Base-by-base conservation (phyloP, 2,797 vertebrate species). In the Bothrops alternatus region DNA sequence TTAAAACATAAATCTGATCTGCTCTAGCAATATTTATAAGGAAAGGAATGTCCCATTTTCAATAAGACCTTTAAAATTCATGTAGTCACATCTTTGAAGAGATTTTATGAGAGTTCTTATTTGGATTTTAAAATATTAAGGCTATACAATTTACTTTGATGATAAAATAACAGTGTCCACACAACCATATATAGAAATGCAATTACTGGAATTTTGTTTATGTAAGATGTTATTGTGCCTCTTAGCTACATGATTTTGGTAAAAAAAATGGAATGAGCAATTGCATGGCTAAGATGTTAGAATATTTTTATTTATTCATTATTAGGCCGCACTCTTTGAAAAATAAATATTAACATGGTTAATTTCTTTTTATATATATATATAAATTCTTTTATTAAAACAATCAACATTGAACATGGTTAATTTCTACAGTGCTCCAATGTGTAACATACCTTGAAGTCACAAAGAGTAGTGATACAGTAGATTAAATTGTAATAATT, bases 1-100 rank as follows among this genome's bases (percentile, higher is more conserved):
- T 94, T 93, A 92, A 91, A 94, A 95, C 69, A 92, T 96, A 92
- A 88, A 94, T 94, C 91, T 78, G 94, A 90, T 69, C 63, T 93
- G 42, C 86, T 95, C 89, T 91, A 90, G 37, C 90, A 90, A 90
- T 55, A 89, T 93, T 57, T 4, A 1, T 8, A 63, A 63, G 7
- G 47, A 87, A 85, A 91, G 11, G 0, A 61, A 86, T 55, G 82
- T 56, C 86, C 63, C 25, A 78, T 55, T 58, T 92, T 50, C 63
- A 73, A 32, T 58, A 20, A 78, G 32, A 88, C 53, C 37, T 88
- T 88, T 88, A 88, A 91, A 88, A 55, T 56, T 50, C 25, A 88
- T 88, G 69, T 88, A 69, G 91, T 91, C 42, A 73, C 42, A 58
- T 78, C 55, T 58, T 12, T 47, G 32, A 73, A 73, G 56, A 87